These are phyloP conservation scores for Tetrao urogallus DNA, from an alignment of 2,113 vertebrate species.

Conservation along the genomic window DNA sequence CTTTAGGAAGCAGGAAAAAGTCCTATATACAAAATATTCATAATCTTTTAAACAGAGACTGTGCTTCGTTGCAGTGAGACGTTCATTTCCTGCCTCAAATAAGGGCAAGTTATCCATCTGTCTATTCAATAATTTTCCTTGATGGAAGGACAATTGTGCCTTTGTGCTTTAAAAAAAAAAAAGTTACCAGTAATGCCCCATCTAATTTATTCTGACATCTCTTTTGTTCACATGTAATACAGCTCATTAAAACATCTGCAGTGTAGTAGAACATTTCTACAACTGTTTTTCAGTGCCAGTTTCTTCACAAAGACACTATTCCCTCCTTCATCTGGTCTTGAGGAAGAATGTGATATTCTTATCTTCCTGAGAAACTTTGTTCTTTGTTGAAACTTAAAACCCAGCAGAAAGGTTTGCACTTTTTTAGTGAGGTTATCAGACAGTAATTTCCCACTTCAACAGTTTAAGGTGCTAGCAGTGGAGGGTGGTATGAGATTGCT, in stretches of 20 bases:
- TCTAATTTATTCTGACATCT: neutral
- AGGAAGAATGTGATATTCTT: neutral
- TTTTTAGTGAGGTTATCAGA: neutral
- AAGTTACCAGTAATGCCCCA: neutral
- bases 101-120: neutral
- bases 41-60: neutral
- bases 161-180: neutral
- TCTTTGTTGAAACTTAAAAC: neutral
- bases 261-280: neutral
- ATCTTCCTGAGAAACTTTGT: neutral
- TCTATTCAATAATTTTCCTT: neutral
- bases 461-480: neutral
- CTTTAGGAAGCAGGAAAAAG: neutral
- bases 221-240: neutral
- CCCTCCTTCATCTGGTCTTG: neutral
- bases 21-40: fast-evolving
- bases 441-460: neutral
- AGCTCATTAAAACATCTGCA: neutral
- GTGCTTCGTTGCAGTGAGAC: neutral
- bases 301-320: neutral
- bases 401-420: neutral
- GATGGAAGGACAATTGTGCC: neutral
- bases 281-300: neutral
- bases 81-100: neutral
- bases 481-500: neutral